Base-by-base conservation (phyloP, 2,888 invertebrate genomes). In the Drosophila peninsularis region DNA sequence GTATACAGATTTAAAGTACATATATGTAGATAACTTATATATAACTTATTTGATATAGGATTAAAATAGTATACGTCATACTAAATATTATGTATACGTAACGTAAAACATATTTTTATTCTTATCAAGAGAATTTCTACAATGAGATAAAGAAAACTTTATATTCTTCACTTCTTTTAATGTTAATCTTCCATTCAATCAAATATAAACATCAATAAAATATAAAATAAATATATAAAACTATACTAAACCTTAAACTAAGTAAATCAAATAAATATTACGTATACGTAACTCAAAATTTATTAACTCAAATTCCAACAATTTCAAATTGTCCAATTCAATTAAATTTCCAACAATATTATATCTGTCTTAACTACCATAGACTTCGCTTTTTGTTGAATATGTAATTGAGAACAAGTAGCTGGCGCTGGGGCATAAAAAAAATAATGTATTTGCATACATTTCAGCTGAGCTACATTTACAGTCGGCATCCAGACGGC, bases 401-500 rank as follows among this genome's bases (percentile, higher is more conserved):
- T 27, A 11, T 1, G 50, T 27, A 56, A 69, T 45, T 44, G 39
- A n/a, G 53, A 80, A 67, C 41, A 17, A 3, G 19, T n/a, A 30
- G 11, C 41, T 36, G 30, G 13, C 3, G 17, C 9, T n/a, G 17
- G 9, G 27, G 17, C 41, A 41, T 27, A 9, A 5, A 34, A 34
- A 19, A n/a, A 36, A 21, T 44, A 39, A 52, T 37, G 10, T 61
- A n/a, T 41, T 41, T 52, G 54, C 41, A 56, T 65, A 50, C 44
- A 68, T 56, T 36, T 50, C 75, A 27, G 58, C 34, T 50, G 71
- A 24, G 58, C 61, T 36, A 42, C 36, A 42, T 53, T 61, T 60
- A 14, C 39, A 14, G 27, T 36, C 17, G 37, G 37, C 32, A 11
- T 44, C 45, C 61, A 21, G 37, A 61, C 61, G 17, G 30, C 30